These are phyloP conservation scores for Trematomus loennbergii DNA, from an alignment of 2,113 vertebrate genomes.

Conservation along the genomic window DNA sequence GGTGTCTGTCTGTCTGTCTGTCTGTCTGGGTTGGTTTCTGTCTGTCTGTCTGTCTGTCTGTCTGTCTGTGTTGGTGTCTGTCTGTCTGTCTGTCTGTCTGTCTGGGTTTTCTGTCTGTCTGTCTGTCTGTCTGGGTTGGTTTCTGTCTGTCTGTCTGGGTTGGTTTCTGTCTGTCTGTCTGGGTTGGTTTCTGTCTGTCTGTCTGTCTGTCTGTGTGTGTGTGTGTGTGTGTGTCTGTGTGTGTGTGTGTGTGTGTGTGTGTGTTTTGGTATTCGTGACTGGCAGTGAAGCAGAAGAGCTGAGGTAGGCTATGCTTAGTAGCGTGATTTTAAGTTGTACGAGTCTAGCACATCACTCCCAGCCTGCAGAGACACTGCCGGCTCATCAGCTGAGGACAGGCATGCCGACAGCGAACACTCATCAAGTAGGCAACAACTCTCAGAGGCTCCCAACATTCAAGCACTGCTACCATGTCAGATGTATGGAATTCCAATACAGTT, in stretches of 20 bases:
- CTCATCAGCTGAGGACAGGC: neutral
- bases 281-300: neutral
- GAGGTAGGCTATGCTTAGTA: constrained; percentile 16
- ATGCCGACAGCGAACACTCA: neutral
- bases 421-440: neutral
- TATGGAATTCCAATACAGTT: neutral
- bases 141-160: too few relatives aligned
- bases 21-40: too few relatives aligned
- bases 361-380: neutral
- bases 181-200: too few relatives aligned
- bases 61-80: too few relatives aligned
- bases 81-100: too few relatives aligned
- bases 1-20: too few relatives aligned
- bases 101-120: too few relatives aligned
- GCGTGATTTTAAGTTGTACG: constrained; percentile 14
- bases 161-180: too few relatives aligned
- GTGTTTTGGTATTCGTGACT: neutral
- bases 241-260: neutral
- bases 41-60: too few relatives aligned
- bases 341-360: neutral
- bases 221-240: neutral
- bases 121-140: too few relatives aligned
- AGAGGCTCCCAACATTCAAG: neutral
- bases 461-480: neutral
- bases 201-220: too few relatives aligned